Conservation (phyloP, 2,888 invertebrate genomes). For the Antheraea assamensis region DNA sequence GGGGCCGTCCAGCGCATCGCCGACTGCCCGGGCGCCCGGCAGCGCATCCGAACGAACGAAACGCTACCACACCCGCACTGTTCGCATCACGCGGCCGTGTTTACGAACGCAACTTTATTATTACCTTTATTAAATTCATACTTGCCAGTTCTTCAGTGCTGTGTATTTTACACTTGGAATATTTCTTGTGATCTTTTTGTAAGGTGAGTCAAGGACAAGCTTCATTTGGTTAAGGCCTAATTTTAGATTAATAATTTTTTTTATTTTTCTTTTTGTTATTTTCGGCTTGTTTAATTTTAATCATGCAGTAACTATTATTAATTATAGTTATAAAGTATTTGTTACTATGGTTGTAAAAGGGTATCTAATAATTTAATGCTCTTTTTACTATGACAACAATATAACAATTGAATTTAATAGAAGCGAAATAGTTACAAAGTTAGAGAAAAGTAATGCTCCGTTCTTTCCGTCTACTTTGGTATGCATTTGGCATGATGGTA, state of each 20-base stretch:
- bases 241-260: slow-evolving; percentile 5
- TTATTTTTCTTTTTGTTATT: background rate
- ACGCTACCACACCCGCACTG: slow-evolving; percentile 52
- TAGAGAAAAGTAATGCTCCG: background rate
- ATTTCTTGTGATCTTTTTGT: slow-evolving; percentile 30
- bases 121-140: slow-evolving; percentile 34
- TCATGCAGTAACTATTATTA: background rate
- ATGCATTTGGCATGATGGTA: background rate
- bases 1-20: slow-evolving; percentile 39
- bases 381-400: background rate
- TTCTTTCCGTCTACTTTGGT: background rate
- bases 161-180: slow-evolving; percentile 30
- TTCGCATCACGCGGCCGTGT: slow-evolving; percentile 65
- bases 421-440: background rate
- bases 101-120: slow-evolving; percentile 59
- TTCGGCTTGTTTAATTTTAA: background rate
- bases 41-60: slow-evolving; percentile 79
- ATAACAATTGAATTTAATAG: background rate
- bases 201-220: slow-evolving; percentile 34
- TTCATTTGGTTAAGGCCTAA: background rate
- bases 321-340: background rate
- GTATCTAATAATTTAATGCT: background rate
- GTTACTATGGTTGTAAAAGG: background rate
- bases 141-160: slow-evolving; percentile 37
- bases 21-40: slow-evolving; percentile 76